These are phyloP conservation scores for Xenops minutus DNA, from an alignment of 2,797 vertebrate species.

Conservation along the genomic window DNA sequence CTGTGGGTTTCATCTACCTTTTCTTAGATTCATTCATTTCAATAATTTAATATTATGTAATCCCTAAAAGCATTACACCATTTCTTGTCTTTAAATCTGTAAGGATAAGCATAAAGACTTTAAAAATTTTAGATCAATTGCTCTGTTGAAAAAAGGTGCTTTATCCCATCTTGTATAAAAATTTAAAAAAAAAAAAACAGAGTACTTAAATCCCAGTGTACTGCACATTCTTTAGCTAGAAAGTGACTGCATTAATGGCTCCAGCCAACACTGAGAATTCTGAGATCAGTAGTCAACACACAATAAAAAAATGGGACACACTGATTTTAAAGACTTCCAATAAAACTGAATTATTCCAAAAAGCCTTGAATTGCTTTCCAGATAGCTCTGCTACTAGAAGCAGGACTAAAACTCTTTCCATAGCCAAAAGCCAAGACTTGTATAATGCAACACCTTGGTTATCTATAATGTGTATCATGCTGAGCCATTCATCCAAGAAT, in stretches of 20 bases:
- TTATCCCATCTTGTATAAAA: neutral
- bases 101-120: neutral
- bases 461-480: conserved; percentile 6
- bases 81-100: neutral
- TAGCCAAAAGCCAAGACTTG: neutral
- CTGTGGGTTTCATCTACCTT: neutral
- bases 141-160: neutral
- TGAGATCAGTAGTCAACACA: neutral
- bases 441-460: conserved; percentile 10
- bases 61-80: neutral
- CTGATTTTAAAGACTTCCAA: neutral
- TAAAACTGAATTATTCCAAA: neutral
- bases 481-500: conserved; percentile 26
- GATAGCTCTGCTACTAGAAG: neutral
- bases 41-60: neutral
- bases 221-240: neutral
- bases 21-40: neutral
- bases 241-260: neutral
- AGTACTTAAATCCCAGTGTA: neutral
- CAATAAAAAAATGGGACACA: neutral
- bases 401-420: neutral
- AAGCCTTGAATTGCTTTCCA: neutral
- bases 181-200: neutral
- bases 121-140: neutral
- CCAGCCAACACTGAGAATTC: neutral